These are phyloP conservation scores for Oegoconia quadripuncta DNA, from an alignment of 2,888 invertebrate genomes.

Conservation along the genomic window DNA sequence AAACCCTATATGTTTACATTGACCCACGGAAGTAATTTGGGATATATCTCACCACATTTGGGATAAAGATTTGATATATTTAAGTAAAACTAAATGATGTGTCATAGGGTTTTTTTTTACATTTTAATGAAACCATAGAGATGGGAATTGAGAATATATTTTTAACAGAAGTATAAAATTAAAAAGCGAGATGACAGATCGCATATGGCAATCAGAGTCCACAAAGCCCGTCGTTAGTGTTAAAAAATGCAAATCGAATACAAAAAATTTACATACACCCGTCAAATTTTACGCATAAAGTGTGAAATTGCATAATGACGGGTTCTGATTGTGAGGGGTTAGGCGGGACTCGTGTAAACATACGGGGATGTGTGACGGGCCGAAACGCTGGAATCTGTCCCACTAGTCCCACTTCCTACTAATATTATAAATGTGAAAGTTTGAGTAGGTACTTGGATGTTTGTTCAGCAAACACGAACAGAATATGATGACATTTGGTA, in stretches of 20 bases:
- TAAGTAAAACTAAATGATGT: too few relatives aligned
- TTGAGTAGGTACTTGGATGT: neutral
- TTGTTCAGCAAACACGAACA: neutral
- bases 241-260: constrained; percentile 20
- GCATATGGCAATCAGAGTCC: neutral
- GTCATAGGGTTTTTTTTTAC: too few relatives aligned
- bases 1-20: too few relatives aligned
- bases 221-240: constrained; percentile 18
- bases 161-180: neutral
- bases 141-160: too few relatives aligned
- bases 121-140: too few relatives aligned
- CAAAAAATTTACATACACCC: constrained; percentile 28
- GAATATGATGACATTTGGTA: neutral
- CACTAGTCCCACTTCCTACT: too few relatives aligned
- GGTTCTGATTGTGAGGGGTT: constrained; percentile 22
- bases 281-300: constrained; percentile 23
- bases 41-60: too few relatives aligned
- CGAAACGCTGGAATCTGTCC: too few relatives aligned
- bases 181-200: neutral
- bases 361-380: neutral
- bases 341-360: neutral
- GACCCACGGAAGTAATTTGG: too few relatives aligned
- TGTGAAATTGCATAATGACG: constrained; percentile 32
- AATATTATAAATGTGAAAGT: neutral
- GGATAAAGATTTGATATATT: too few relatives aligned